Percentiles rank a stretch among this genome's conserved stretches.
phyloP scores from a whole-genome alignment of 2,888 invertebrate genomes.

The Pristionchus exspectatus region DNA sequence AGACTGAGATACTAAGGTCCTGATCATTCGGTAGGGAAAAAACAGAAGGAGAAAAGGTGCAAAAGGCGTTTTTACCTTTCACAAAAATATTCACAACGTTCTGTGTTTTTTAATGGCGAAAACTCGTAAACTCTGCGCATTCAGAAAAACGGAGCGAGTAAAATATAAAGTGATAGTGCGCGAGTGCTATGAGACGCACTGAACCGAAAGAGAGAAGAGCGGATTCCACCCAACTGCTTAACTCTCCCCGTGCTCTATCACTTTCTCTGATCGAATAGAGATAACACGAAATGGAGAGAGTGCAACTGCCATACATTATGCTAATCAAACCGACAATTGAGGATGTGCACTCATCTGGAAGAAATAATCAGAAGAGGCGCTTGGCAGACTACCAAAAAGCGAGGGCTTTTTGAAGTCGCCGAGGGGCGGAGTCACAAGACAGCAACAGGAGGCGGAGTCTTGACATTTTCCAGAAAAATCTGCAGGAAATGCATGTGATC shows the following conservation, averaged over 20 bases:
- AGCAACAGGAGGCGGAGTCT: neutral
- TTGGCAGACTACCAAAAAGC: conserved; percentile 7
- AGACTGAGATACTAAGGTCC: neutral
- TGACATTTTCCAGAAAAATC: neutral
- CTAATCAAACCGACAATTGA: neutral
- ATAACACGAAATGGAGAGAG: neutral
- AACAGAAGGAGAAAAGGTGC: too few relatives aligned
- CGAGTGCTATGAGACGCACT: neutral
- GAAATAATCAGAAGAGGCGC: conserved; percentile 22
- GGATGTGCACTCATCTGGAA: conserved; percentile 11
- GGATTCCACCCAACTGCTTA: neutral
- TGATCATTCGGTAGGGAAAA: neutral
- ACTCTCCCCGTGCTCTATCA: neutral
- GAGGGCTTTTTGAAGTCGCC: conserved; percentile 20
- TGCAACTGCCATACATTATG: neutral
- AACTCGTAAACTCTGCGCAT: neutral
- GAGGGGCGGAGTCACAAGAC: neutral
- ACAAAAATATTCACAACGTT: neutral
- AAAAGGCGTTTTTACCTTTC: neutral
- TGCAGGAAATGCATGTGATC: neutral
- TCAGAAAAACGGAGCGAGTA: neutral
- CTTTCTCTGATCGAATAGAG: neutral
- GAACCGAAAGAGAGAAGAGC: neutral
- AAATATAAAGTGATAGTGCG: conserved; percentile 13
- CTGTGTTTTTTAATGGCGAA: too few relatives aligned